Conservation (phyloP, 2,888 invertebrate species). For the Parnassius mnemosyne region DNA sequence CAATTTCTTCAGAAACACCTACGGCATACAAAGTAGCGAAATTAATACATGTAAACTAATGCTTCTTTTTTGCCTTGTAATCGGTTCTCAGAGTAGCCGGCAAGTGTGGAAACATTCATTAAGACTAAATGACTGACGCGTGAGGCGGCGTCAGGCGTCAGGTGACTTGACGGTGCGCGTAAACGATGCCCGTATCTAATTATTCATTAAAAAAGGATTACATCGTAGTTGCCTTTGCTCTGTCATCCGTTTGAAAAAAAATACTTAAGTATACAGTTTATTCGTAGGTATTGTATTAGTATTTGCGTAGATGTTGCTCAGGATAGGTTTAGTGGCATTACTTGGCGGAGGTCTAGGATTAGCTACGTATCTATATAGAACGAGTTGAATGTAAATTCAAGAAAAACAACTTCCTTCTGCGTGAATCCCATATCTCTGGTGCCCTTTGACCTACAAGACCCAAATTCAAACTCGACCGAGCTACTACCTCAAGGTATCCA, state of each 20-base stretch:
- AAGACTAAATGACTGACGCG: slow-evolving; percentile 14
- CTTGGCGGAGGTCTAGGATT: no score
- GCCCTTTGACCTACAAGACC: no score
- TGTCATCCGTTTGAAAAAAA: background rate
- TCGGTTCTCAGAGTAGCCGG: slow-evolving; percentile 10
- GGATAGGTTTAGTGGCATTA: no score
- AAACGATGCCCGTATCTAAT: slow-evolving; percentile 34
- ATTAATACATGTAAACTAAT: slow-evolving; percentile 22
- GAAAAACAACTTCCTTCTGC: no score
- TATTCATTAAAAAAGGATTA: slow-evolving; percentile 6
- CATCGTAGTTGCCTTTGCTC: slow-evolving; percentile 1
- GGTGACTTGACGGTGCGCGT: slow-evolving; percentile 28
- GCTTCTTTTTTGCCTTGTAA: slow-evolving; percentile 18
- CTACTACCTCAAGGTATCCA: no score
- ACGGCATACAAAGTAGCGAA: slow-evolving; percentile 6
- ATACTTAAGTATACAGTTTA: background rate
- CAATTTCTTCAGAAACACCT: slow-evolving; percentile 12
- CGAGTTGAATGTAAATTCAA: no score
- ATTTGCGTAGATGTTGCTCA: no score
- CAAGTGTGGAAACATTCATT: slow-evolving; percentile 13
- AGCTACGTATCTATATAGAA: no score
- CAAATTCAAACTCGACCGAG: no score
- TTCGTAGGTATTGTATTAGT: no score
- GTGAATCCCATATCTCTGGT: no score
- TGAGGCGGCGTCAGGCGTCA: slow-evolving; percentile 8